Base-by-base conservation (phyloP, 2,113 vertebrate genomes). In the Channa argus region DNA sequence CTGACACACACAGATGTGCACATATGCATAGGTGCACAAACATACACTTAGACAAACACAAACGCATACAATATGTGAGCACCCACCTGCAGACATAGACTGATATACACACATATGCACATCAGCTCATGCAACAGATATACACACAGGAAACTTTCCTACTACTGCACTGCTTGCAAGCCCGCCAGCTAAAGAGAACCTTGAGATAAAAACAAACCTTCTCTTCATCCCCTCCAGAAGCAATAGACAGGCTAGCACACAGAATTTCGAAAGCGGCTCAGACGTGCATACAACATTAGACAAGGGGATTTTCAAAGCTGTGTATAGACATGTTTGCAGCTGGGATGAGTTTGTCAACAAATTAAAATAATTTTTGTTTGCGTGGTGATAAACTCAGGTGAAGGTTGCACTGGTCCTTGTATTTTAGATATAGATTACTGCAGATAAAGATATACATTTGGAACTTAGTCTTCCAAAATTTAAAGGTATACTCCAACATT, bases 161-260 rank as follows among this genome's bases (percentile, higher is more conserved):
- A 63, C 71, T 67, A 77, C 86, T 62, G 61, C 72, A 86, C 38
- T 55, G 66, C 84, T 82, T 79, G 70, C 73, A 77, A 81, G 90
- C 84, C 89, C 72, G 80, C 82, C 64, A 92, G 89, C 85, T 87
- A 92, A 76, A 82, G 74, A 92, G 77, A 89, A 91, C 91, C 91
- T 93, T 93, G 87, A 92, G 85, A 91, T 91, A 77, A 89, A 84
- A 88, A 89, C 80, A 90, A 82, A 80, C 70, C 86, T 81, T 88
- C 78, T 88, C 83, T 80, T 86, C 85, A 85, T 85, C 76, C 80
- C 83, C 77, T 87, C 87, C 81, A 83, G 82, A 84, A 89, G 83
- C 78, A 81, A 83, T 24, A 91, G 75, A 82, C 77, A 75, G 73
- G 64, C 69, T 47, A 77, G 75, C 55, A 82, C 64, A 75, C 73